phyloP scores from a whole-genome alignment of 2,113 vertebrate species.

The Petaurus breviceps region DNA sequence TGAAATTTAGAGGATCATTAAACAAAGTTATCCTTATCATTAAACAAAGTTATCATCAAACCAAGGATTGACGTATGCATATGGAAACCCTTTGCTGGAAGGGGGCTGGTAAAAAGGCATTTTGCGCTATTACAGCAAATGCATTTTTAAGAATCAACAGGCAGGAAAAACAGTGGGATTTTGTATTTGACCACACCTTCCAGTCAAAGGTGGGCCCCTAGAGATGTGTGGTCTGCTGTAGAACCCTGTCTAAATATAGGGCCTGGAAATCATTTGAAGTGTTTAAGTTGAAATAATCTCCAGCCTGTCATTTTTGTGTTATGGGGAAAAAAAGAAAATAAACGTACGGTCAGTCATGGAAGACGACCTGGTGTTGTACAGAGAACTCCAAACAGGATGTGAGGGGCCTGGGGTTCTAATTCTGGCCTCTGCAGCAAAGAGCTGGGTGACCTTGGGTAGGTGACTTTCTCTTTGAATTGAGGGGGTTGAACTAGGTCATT shows the following conservation, averaged over 20 bases:
- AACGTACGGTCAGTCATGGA: neutral
- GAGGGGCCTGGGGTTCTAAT: neutral
- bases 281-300: neutral
- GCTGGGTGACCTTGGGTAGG: neutral
- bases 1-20: neutral
- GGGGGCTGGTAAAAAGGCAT: neutral
- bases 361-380: neutral
- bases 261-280: neutral
- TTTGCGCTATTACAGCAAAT: neutral
- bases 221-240: neutral
- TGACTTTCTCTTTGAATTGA: neutral
- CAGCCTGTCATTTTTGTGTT: neutral
- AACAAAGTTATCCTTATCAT: neutral
- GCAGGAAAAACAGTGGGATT: neutral
- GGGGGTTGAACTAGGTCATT: neutral
- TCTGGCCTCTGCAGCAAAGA: neutral
- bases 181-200: neutral
- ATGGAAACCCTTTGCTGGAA: neutral
- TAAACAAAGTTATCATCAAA: neutral
- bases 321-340: neutral
- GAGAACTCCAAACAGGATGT: neutral
- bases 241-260: neutral
- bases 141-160: neutral
- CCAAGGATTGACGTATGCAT: neutral
- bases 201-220: neutral